Base-by-base conservation (phyloP, 2,888 invertebrate genomes). In the Lycocerus yunnanus region DNA sequence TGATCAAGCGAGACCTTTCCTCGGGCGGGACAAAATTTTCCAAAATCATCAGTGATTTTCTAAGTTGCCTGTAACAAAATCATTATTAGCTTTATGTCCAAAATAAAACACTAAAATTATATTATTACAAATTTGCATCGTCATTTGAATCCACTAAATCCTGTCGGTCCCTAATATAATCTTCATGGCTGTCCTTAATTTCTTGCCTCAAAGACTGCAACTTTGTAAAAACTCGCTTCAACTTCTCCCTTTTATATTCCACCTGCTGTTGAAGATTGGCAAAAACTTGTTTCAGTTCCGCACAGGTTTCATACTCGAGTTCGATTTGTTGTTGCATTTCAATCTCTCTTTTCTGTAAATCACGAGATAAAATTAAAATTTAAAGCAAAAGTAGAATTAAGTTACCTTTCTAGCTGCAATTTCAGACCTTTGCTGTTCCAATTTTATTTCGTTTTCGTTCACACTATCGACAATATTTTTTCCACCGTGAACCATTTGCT, bases 241-340 rank as follows among this genome's bases (percentile, higher is more conserved):
- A 87, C 86, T 98, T 97, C 82, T 94, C 95, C 18, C 97, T 95
- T 87, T 99, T 99, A 73, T 96, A 93, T 84, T 99, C 99, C 1
- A 99, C 97, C 88, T 99, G 98, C 85, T 98, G 98, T 84, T 98
- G 97, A 72, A 99, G 88, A 68, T 94, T 95, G 9, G 95, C 92
- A 84, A 96, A 98, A 0, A 97, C 98, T 84, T 95, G 96, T 73
- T 95, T 93, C 71, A 99, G 93, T 83, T 96, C 97, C 67, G 94
- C 89, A 13, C 97, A 95, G 14, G 94, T 95, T 85, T 98, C 96
- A 85, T 99, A 98, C 86, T 98, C 96, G 81, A 95, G 89, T 84
- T 99, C 98, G 69, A 99, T 90, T 84, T 94, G 93, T 87, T 98
- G 97, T 84, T 96, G 94, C 92, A 99, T 97, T 88, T 98, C 98